Conservation (phyloP, 2,797 vertebrate species). For the Delichon dasypus region DNA sequence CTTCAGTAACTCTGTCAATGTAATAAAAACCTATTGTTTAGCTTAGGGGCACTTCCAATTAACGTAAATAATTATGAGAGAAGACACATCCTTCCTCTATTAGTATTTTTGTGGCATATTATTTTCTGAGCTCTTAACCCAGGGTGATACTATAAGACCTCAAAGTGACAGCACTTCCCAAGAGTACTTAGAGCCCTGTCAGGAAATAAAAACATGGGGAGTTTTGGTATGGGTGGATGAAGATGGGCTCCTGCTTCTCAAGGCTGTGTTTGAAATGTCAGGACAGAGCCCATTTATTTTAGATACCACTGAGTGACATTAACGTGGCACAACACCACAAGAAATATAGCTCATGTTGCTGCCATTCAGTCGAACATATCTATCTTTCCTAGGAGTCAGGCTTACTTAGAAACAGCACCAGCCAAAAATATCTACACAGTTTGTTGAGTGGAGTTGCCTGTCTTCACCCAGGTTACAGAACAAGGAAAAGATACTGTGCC, state of each 20-base stretch:
- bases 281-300: background rate
- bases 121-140: background rate
- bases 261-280: background rate
- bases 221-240: background rate
- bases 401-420: background rate
- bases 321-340: background rate
- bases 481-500: background rate
- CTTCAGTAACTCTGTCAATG: background rate
- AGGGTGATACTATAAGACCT: background rate
- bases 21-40: background rate
- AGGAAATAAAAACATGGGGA: background rate
- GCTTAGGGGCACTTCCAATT: background rate
- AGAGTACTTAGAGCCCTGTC: background rate
- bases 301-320: background rate
- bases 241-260: background rate
- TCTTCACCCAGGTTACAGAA: background rate
- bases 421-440: background rate
- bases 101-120: background rate
- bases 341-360: background rate
- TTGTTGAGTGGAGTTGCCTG: background rate
- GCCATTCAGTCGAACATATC: background rate
- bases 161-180: background rate
- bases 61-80: background rate
- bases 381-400: background rate
- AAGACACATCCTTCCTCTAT: background rate